A percentile compares a stretch with the other conserved stretches of the same genome.
Conservation (phyloP, 2,888 invertebrate species). For the Villa cingulata region DNA sequence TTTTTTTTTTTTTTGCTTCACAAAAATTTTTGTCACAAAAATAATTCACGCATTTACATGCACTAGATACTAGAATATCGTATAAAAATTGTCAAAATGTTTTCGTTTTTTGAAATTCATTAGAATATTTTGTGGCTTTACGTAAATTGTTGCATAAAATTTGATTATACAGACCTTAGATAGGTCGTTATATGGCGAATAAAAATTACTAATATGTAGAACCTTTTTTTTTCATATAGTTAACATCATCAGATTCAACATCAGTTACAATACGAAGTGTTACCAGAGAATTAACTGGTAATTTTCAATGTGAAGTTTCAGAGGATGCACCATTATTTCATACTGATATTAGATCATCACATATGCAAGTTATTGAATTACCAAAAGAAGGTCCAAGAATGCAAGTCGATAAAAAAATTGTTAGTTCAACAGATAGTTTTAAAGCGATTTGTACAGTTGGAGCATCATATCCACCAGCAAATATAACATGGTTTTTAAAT, state of each 20-base stretch:
- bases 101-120: too few relatives aligned
- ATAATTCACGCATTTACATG: too few relatives aligned
- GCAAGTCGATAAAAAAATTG: slow-evolving; percentile 40
- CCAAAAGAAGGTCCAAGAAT: slow-evolving; percentile 41
- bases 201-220: too few relatives aligned
- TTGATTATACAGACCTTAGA: too few relatives aligned
- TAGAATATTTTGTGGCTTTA: too few relatives aligned
- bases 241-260: slow-evolving; percentile 40
- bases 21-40: too few relatives aligned
- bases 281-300: slow-evolving; percentile 40
- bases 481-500: slow-evolving; percentile 43
- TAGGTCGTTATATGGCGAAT: too few relatives aligned
- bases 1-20: too few relatives aligned
- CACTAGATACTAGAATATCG: too few relatives aligned
- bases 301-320: slow-evolving; percentile 45
- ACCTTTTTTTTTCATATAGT: too few relatives aligned
- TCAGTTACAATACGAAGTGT: slow-evolving; percentile 41
- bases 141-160: too few relatives aligned
- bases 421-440: slow-evolving; percentile 39
- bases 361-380: slow-evolving; percentile 43
- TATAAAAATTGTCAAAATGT: too few relatives aligned
- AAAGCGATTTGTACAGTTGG: slow-evolving; percentile 42
- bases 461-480: slow-evolving; percentile 42
- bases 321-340: slow-evolving; percentile 45
- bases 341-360: slow-evolving; percentile 40